Conservation (phyloP, 2,888 invertebrate genomes). For the Choristoneura rosaceana region DNA sequence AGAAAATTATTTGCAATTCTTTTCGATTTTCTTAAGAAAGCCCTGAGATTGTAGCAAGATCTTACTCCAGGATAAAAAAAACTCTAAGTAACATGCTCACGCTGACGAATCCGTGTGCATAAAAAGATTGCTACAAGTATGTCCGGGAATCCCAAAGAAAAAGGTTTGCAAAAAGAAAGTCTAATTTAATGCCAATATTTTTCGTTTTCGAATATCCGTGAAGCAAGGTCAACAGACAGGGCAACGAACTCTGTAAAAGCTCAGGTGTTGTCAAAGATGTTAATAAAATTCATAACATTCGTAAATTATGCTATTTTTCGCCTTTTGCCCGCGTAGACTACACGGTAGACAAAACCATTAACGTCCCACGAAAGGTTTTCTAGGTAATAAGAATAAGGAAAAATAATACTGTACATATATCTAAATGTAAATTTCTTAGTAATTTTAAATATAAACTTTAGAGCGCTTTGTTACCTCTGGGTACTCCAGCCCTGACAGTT, state of each 20-base stretch:
- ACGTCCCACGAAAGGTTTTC: background rate
- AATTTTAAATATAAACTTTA: slow-evolving; percentile 24
- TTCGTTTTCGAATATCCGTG: slow-evolving; percentile 55
- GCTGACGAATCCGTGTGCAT: background rate
- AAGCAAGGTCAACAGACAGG: slow-evolving; percentile 58
- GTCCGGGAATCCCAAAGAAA: slow-evolving; percentile 36
- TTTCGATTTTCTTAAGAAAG: background rate
- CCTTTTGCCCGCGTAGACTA: slow-evolving; percentile 3
- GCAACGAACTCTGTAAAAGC: slow-evolving; percentile 53
- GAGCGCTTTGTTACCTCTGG: slow-evolving; percentile 28
- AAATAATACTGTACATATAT: background rate
- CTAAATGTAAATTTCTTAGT: slow-evolving; percentile 3
- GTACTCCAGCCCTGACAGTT: slow-evolving; percentile 53
- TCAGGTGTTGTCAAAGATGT: slow-evolving; percentile 21
- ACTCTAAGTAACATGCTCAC: slow-evolving; percentile 1
- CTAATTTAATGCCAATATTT: slow-evolving; percentile 53
- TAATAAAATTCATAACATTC: slow-evolving; percentile 35
- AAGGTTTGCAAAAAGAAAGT: slow-evolving; percentile 49
- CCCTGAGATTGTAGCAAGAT: background rate
- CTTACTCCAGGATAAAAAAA: background rate
- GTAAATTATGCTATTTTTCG: slow-evolving; percentile 23
- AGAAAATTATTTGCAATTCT: background rate
- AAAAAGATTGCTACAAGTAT: slow-evolving; percentile 6
- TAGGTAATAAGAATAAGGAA: background rate
- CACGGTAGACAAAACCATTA: slow-evolving; percentile 9